Percentiles rank a stretch among this genome's conserved stretches.
Conservation (phyloP, 2,797 vertebrate species). For the Eulemur mongoz region DNA sequence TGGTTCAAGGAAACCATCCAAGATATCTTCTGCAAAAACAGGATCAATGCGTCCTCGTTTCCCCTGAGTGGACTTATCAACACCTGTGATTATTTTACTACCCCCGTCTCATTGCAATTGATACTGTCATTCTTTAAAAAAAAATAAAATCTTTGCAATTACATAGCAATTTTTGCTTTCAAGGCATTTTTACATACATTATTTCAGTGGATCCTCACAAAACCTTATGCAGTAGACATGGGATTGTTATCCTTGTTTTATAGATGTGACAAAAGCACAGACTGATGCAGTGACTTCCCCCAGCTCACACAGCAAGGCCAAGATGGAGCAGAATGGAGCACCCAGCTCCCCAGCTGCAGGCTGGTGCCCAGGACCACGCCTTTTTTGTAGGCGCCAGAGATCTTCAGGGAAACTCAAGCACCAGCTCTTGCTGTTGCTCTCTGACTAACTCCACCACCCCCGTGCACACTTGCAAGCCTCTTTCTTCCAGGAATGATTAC, state of each 20-base stretch:
- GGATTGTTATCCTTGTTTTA: not conserved
- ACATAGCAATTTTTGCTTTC: not conserved
- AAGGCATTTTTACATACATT: not conserved
- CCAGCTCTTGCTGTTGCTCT: not conserved
- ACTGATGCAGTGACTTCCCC: not conserved
- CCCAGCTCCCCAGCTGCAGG: not conserved
- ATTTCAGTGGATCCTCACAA: not conserved
- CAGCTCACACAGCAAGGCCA: not conserved
- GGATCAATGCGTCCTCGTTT: not conserved
- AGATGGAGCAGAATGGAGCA: not conserved
- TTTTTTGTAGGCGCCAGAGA: not conserved
- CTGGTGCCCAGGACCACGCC: not conserved
- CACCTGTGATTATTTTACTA: not conserved
- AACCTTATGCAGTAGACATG: not conserved
- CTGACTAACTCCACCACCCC: not conserved
- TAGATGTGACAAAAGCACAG: not conserved
- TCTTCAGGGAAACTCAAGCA: not conserved
- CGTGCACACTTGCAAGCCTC: slow-evolving; percentile 16
- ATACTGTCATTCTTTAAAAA: not conserved
- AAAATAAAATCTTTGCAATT: not conserved
- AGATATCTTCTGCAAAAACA: not conserved
- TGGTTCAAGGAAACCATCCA: not conserved
- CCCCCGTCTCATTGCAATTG: not conserved
- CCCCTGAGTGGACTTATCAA: not conserved
- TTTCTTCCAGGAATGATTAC: slow-evolving; percentile 71